Base-by-base conservation (phyloP, 2,888 invertebrate species). In the Anticlea derivata region DNA sequence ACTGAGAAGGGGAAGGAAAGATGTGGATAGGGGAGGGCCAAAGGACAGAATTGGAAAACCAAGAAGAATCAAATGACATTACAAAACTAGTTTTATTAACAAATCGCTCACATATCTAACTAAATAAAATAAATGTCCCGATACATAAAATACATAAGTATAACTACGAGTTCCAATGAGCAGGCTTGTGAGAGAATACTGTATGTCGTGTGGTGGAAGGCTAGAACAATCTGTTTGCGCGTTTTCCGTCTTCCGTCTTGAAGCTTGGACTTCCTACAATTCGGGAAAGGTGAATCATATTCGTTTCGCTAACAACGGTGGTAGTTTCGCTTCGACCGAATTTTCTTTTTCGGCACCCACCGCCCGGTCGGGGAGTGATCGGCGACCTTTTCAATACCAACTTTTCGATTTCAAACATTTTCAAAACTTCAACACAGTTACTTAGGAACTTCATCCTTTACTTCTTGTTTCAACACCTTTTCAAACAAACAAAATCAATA, bases 391-490 rank as follows among this genome's bases (percentile, higher is more conserved):
- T 83, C 79, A 76, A 83, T 82, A 84, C 55, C 51, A 60, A 61
- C 55, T 75, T 85, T 88, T 88, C 86, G 82, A 86, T 80, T 51
- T 50, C 79, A 85, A 87, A 90, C 76, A 86, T 87, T 88, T 89
- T 87, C 87, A 86, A 88, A 84, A 90, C 90, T 91, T 90, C 88
- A 87, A 89, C 81, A 87, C 82, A 89, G 85, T 82, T 86, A 88
- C 79, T 86, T 88, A 89, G 88, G 90, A 90, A 92, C 92, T 93
- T 94, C 94, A 94, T 94, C 94, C 94, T 93, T 94, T 93, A 94
- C 93, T 93, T 94, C 94, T 94, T 94, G 94, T 94, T 94, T 94
- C 94, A 94, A 93, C 93, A 94, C 94, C 94, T 94, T 94, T 92
- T 93, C 93, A 94, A 94, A 94, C 93, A 94, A 94, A 94, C 93